phyloP scores from a whole-genome alignment of 2,113 vertebrate genomes.

The Axis porcinus region DNA sequence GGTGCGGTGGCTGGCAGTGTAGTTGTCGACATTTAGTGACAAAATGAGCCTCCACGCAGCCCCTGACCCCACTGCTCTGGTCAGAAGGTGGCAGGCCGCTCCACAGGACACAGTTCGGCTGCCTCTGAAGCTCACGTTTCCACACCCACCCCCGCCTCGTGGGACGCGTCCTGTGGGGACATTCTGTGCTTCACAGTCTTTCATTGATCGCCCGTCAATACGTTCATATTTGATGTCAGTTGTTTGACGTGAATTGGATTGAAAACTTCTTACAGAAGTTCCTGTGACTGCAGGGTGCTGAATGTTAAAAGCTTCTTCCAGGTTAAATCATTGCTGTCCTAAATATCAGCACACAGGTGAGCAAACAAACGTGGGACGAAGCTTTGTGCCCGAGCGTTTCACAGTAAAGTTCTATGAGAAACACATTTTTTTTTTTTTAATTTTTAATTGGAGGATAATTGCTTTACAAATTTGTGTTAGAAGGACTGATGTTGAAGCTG shows the following conservation, averaged over 20 bases:
- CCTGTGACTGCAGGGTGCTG: no score
- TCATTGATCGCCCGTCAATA: neutral
- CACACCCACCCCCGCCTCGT: fast-evolving
- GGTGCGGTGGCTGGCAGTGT: fast-evolving
- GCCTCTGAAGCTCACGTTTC: neutral
- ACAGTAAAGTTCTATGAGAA: neutral
- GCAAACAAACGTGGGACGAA: no score
- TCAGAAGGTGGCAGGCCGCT: neutral
- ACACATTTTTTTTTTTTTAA: neutral
- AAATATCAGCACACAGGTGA: neutral
- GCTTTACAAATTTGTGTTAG: neutral
- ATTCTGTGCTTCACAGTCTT: neutral
- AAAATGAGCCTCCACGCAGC: neutral
- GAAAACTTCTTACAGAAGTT: neutral
- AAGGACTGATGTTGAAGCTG: neutral
- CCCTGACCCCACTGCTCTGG: neutral
- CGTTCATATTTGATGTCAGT: neutral
- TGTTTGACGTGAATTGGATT: neutral
- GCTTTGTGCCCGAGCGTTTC: fast-evolving
- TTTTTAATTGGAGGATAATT: neutral
- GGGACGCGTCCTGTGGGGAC: neutral
- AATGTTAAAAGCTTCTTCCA: neutral
- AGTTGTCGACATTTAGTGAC: neutral
- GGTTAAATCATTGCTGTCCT: fast-evolving
- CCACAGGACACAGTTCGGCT: fast-evolving